Evolutionary conservation across 37 sponge, comb jelly and placozoan genomes (phyloP), one percentile per base, ranked within the genome.

Genomic region (Crambe crambe): DNA sequence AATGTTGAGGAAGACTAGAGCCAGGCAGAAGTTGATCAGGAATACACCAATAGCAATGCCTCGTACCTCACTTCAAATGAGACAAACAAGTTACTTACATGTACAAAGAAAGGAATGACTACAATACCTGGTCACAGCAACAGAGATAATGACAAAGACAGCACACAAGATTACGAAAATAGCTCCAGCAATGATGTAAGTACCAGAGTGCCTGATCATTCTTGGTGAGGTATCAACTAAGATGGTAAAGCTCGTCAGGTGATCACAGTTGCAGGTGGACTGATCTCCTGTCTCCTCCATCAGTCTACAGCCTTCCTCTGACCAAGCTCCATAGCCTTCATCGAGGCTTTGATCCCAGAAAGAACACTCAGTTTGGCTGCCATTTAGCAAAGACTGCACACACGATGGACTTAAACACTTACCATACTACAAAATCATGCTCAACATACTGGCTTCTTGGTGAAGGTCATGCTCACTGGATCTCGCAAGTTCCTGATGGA

Each of bases 321-420:
- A 86, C 87, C 87, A 86, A 6, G 42, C 87, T 27, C 87, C 87
- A 57, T 74, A 75, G 39, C 75, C 61, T 23, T 68, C 37, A 36
- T 86, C 87, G 21, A 74, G 75, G 25, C 37, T 26, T 37, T 79
- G 81, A 42, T 86, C 79, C 87, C 87, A 86, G 47, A 57, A 86
- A 2, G 87, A 74, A 35, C 86, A 86, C 29, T 44, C 37, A 31
- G 86, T 42, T n/a, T 25, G 23, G 15, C 37, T 32, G 6, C 79
- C 86, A 37, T 47, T 47, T 12, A 47, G 12, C 12, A 47, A 47
- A 6, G 51, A 47, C 51, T 47, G 51, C 51, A 68, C 3, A 18
- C 12, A 31, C 8, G 6, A 17, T 9, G 18, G 9, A 68, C 12
- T 68, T 31, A 68, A 9, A 35, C 25, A 15, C 17, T 37, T 40